Percentiles rank a stretch among this genome's conserved stretches.
phyloP scores from a whole-genome alignment of 2,113 vertebrate species.

The Plestiodon gilberti region DNA sequence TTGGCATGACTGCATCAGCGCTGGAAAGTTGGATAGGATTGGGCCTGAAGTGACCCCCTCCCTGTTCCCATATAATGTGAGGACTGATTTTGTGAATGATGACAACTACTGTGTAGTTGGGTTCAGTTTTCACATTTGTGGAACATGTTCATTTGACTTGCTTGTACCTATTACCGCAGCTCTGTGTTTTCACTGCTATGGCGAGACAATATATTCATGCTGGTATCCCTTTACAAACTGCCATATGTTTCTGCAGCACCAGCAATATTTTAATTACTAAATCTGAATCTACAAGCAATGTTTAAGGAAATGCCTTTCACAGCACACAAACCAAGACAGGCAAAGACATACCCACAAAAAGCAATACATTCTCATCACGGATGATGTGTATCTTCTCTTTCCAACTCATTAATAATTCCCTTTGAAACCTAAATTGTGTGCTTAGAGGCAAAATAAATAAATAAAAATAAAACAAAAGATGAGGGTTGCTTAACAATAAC shows the following conservation, averaged over 20 bases:
- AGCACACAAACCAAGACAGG: background rate
- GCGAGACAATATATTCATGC: background rate
- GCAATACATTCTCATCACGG: background rate
- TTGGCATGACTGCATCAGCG: no score
- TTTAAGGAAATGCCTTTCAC: background rate
- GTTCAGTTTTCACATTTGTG: background rate
- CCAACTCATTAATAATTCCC: background rate
- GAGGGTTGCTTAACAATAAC: background rate
- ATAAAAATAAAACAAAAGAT: background rate
- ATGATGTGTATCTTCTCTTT: background rate
- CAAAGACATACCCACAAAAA: background rate
- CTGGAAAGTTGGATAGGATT: no score
- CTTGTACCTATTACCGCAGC: background rate
- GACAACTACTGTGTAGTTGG: no score
- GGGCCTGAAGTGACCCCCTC: no score
- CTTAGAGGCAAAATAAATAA: background rate
- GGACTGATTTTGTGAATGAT: no score
- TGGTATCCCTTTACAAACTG: background rate
- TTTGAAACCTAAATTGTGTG: background rate
- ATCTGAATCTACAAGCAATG: constrained; percentile 20
- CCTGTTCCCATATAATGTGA: no score
- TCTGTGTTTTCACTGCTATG: background rate
- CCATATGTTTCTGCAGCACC: background rate
- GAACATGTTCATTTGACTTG: background rate
- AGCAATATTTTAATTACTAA: constrained; percentile 17